phyloP scores from a whole-genome alignment of 2,888 invertebrate genomes.

The Cantharis rustica region DNA sequence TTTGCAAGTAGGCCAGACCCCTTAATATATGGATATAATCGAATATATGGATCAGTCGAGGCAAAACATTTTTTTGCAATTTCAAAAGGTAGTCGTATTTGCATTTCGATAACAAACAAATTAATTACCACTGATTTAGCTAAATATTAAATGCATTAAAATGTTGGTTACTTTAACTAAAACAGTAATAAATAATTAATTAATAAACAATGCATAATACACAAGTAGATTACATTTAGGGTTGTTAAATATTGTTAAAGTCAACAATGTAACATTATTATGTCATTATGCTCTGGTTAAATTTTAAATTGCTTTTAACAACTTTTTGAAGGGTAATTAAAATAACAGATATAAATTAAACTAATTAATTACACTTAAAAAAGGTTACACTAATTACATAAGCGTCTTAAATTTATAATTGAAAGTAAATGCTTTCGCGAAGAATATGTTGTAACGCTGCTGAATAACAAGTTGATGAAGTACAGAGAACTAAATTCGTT shows the following conservation, averaged over 20 bases:
- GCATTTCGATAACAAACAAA: neutral
- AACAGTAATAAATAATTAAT: neutral
- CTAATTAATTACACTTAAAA: neutral
- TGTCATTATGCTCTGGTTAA: neutral
- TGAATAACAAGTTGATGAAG: neutral
- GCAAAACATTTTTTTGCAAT: no score
- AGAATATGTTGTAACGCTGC: neutral
- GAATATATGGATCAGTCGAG: no score
- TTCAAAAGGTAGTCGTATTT: no score
- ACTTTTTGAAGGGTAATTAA: neutral
- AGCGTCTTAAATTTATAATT: neutral
- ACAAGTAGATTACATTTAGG: neutral
- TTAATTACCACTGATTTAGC: neutral
- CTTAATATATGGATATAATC: no score
- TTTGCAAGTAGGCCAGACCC: no score
- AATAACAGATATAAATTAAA: neutral
- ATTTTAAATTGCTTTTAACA: neutral
- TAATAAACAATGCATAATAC: neutral
- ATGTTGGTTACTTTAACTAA: neutral
- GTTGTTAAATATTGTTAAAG: neutral
- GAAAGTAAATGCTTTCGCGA: neutral
- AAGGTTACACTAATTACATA: neutral
- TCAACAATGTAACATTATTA: neutral
- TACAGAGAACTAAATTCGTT: neutral
- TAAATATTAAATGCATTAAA: neutral